Conservation (phyloP, 1,140 invertebrate genomes). For the Bradynema listronoti region DNA sequence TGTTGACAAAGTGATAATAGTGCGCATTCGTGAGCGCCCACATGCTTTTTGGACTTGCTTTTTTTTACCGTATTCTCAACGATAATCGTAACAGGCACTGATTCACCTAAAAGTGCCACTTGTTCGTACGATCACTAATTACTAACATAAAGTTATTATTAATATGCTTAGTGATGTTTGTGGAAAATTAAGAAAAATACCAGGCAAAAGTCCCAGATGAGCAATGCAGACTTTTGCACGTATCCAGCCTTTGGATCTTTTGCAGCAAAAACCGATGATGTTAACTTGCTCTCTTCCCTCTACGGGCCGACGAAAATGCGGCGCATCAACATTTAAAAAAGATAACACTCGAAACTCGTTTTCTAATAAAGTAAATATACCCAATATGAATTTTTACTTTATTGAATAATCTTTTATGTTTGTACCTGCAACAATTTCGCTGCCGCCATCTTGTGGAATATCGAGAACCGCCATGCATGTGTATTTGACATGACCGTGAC, state of each 20-base stretch:
- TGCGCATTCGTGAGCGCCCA: conserved; percentile 31
- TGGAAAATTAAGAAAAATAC: too few species aligned
- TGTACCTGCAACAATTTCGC: conserved; percentile 46
- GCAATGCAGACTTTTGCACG: conserved; percentile 26
- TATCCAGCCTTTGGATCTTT: conserved; percentile 30
- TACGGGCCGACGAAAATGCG: conserved; percentile 32
- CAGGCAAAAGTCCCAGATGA: conserved; percentile 39
- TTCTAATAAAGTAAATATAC: conserved; percentile 25
- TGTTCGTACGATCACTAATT: conserved; percentile 13
- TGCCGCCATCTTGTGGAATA: conserved; percentile 46
- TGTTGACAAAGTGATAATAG: conserved; percentile 41
- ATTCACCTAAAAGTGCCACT: conserved; percentile 18
- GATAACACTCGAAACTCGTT: conserved; percentile 36
- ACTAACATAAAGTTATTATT: not conserved
- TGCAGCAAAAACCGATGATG: conserved; percentile 19
- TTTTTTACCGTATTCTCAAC: conserved; percentile 42
- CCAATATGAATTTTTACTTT: not conserved
- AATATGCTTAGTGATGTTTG: not conserved
- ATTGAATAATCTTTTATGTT: not conserved
- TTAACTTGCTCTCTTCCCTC: conserved; percentile 25
- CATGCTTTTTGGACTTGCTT: conserved; percentile 24
- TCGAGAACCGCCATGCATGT: conserved; percentile 37
- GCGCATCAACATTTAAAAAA: conserved; percentile 46
- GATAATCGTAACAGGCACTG: conserved; percentile 17
- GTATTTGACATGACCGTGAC: conserved; percentile 33